Evolutionary conservation across 2,113 vertebrate genomes (phyloP), one percentile per base, ranked within the genome.

Genomic region (Seriola dumerili): DNA sequence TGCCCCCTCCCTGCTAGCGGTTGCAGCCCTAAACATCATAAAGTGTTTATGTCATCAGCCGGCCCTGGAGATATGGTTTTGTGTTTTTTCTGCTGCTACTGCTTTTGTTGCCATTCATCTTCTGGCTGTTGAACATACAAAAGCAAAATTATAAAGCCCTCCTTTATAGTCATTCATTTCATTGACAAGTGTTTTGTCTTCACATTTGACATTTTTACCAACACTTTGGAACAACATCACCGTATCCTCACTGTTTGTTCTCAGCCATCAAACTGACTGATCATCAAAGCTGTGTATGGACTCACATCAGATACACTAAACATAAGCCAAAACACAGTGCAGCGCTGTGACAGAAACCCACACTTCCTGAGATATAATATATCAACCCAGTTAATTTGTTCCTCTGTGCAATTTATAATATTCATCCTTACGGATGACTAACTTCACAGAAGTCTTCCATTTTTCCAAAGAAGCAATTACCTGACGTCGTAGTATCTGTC

Each of bases 381-480:
- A 89, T 92, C 89, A 91, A 79, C 79, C 84, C 78, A 87, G 80
- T 91, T 93, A 89, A 92, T 93, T 93, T 91, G 88, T 86, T 85
- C 88, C 66, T 88, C 65, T 69, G 50, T 75, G 77, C 75, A 90
- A 90, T 94, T 94, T 92, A 90, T 93, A 90, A 92, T 63, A 89
- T 92, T 72, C 89, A 87, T 81, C 81, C 87, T 76, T 75, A 84
- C 69, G 88, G 90, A 92, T 92, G 87, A 92, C 78, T 86, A 88
- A 88, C 84, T 92, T 91, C 84, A 84, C 44, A 77, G 83, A 86
- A 84, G 64, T 91, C 81, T 88, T 88, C 80, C 78, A 80, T 84
- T 91, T 94, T 93, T 93, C 88, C 86, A 89, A 89, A 89, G 89
- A 94, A 93, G 94, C 94, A 95, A 94, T 95, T 95, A 95, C 86